phyloP scores from a whole-genome alignment of 1,140 invertebrate species.

The Araneus ventricosus region DNA sequence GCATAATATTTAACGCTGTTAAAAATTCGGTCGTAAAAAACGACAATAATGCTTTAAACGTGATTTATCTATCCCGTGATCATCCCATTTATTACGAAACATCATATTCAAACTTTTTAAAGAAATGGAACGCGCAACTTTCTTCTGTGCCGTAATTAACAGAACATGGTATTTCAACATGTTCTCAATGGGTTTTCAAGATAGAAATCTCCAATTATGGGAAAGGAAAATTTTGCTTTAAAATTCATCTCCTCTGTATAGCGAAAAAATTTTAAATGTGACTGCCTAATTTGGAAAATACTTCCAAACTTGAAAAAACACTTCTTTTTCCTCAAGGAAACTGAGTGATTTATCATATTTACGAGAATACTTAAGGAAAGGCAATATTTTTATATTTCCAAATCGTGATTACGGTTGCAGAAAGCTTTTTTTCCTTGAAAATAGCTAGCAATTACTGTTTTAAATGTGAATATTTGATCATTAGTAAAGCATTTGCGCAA shows the following conservation, averaged over 20 bases:
- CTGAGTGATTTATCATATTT: slow-evolving; percentile 3
- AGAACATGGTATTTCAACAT: neutral
- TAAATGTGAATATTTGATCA: neutral
- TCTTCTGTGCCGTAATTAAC: neutral
- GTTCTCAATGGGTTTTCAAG: neutral
- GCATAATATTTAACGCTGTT: neutral
- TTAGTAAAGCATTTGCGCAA: neutral
- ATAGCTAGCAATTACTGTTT: neutral
- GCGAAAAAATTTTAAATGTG: neutral
- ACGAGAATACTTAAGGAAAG: neutral
- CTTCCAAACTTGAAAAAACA: neutral
- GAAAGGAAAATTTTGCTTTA: neutral
- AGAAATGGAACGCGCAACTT: neutral
- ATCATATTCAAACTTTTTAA: neutral
- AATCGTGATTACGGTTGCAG: neutral
- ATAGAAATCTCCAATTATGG: slow-evolving; percentile 11
- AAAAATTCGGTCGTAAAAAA: neutral
- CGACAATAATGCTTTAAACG: neutral
- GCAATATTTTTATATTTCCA: neutral
- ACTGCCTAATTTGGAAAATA: neutral
- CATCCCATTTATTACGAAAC: neutral
- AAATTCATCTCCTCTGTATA: neutral
- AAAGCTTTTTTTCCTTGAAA: neutral
- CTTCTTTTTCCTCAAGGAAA: neutral
- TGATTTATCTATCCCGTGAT: neutral